Conservation (phyloP, 2,888 invertebrate species). For the Nephrotoma flavescens region DNA sequence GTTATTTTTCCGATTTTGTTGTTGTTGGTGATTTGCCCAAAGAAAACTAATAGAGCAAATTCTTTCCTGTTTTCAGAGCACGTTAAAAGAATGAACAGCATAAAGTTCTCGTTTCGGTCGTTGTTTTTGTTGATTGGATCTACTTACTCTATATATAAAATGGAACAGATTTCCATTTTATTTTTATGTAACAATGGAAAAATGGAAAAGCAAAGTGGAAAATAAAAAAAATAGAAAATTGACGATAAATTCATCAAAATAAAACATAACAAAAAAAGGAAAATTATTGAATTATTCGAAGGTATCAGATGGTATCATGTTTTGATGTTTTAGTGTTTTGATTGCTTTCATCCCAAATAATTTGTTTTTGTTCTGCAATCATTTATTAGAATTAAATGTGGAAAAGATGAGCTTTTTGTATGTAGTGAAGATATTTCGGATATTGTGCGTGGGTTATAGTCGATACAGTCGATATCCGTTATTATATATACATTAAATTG, state of each 20-base stretch:
- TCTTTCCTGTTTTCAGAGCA: not conserved
- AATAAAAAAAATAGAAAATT: not conserved
- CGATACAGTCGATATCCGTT: no score
- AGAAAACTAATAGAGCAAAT: not conserved
- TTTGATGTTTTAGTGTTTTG: not conserved
- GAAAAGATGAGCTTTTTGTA: not conserved
- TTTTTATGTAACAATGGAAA: not conserved
- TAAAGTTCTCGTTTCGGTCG: not conserved
- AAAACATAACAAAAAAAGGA: not conserved
- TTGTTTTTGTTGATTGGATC: not conserved
- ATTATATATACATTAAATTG: no score
- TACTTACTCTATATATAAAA: not conserved
- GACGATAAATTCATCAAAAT: not conserved
- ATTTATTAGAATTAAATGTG: not conserved
- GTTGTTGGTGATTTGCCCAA: not conserved
- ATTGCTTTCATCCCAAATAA: not conserved
- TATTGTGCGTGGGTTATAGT: no score
- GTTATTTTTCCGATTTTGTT: not conserved
- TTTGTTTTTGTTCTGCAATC: not conserved
- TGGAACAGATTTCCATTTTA: not conserved
- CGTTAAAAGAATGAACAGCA: not conserved
- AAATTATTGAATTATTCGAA: not conserved
- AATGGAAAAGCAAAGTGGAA: not conserved
- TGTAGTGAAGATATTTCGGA: not conserved
- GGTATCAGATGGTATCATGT: not conserved